Conservation (phyloP, 2,113 vertebrate species). For the Myotis lucifugus region DNA sequence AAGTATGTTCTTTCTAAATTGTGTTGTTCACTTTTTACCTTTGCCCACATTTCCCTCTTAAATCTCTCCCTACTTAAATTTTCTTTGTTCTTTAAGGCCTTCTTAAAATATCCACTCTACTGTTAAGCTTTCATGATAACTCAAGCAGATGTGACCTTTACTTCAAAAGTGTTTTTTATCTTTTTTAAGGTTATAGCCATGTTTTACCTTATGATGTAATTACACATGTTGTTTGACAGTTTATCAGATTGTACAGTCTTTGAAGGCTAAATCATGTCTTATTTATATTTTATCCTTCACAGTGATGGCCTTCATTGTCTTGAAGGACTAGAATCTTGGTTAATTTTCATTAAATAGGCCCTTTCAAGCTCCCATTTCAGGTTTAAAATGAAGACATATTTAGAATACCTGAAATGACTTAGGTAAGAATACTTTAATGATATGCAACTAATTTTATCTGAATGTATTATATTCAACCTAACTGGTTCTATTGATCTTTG, state of each 20-base stretch:
- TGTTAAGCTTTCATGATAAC: conserved; percentile 2
- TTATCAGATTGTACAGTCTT: not conserved
- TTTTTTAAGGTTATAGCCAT: not conserved
- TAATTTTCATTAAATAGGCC: conserved; percentile 23
- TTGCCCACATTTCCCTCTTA: not conserved
- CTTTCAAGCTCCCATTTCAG: not conserved
- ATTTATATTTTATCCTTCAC: not conserved
- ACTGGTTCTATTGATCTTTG: not conserved
- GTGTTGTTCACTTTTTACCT: not conserved
- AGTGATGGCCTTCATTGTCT: not conserved
- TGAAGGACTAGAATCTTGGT: not conserved
- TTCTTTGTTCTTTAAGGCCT: not conserved
- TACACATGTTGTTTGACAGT: not conserved
- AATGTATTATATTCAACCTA: not conserved
- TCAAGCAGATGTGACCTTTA: conserved; percentile 3
- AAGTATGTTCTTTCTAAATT: not conserved
- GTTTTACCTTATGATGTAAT: conserved; percentile 7
- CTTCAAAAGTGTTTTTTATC: not conserved
- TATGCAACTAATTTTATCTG: not conserved
- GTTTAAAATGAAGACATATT: not conserved
- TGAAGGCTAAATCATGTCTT: not conserved
- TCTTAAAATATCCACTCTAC: not conserved
- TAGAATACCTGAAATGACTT: not conserved
- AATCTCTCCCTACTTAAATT: not conserved
- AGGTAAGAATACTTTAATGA: not conserved